A percentile compares a stretch with the other conserved stretches of the same genome.
Conservation (phyloP, 2,888 invertebrate genomes). For the Rhogogaster chlorosoma region DNA sequence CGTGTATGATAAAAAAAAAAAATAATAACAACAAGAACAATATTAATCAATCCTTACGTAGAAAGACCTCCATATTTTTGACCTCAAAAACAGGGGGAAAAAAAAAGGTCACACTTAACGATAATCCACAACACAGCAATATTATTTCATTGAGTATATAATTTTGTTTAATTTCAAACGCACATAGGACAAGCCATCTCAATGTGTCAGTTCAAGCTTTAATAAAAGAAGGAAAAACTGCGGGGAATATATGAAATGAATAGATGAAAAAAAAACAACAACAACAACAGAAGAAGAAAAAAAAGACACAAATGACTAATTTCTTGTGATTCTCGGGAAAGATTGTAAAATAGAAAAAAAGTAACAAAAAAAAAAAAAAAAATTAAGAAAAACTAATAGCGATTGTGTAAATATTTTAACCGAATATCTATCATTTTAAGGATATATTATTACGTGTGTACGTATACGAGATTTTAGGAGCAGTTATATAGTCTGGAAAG, state of each 20-base stretch:
- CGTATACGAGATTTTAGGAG: not conserved
- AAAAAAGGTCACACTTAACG: not conserved
- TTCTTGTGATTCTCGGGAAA: no score
- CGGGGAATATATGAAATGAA: not conserved
- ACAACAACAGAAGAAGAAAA: no score
- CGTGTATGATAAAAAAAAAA: not conserved
- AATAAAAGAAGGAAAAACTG: not conserved
- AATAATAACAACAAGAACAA: not conserved
- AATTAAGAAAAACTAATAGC: no score
- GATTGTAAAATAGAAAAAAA: no score
- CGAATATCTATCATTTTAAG: not conserved
- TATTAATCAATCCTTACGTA: conserved; percentile 3
- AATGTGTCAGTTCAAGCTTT: not conserved
- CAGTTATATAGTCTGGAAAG: not conserved
- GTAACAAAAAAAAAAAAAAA: no score
- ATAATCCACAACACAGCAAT: not conserved
- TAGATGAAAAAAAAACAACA: not conserved
- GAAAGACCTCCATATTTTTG: not conserved
- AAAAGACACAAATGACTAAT: no score
- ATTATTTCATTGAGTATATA: not conserved
- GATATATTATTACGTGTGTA: not conserved
- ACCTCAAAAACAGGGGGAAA: not conserved
- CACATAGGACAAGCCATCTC: not conserved
- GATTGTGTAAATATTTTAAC: not conserved
- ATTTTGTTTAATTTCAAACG: not conserved